A percentile compares a stretch with the other conserved stretches of the same genome.
Evolutionary conservation across 1,140 invertebrate species (phyloP).

Genomic region (Caenorhabditis brenneri): DNA sequence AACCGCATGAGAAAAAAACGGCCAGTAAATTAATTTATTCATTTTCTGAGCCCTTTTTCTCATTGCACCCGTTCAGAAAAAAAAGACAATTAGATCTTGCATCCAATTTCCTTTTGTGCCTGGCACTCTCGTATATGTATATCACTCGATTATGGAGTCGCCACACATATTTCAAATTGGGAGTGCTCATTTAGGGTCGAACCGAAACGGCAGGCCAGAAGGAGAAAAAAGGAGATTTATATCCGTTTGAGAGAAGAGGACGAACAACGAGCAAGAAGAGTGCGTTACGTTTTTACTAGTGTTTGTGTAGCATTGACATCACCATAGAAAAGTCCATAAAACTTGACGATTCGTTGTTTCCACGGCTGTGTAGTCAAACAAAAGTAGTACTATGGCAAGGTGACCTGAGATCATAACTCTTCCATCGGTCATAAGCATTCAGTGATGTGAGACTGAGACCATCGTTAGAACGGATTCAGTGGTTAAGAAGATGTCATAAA

Average conservation of each 20-base stretch:
- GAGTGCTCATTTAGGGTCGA: not conserved
- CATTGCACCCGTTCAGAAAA: not conserved
- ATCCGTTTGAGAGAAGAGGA: not conserved
- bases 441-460: constrained; percentile 20
- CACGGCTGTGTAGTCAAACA: not conserved
- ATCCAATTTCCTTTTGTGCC: not conserved
- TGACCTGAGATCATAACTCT: not conserved
- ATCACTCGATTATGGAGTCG: not conserved
- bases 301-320: not conserved
- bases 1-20: no score
- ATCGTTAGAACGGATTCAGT: not conserved
- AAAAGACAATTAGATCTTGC: not conserved
- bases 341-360: not conserved
- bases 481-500: not conserved
- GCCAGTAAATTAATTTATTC: not conserved
- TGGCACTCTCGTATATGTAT: no score
- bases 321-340: constrained; percentile 31
- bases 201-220: not conserved
- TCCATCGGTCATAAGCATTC: not conserved
- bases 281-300: constrained; percentile 26
- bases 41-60: not conserved
- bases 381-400: not conserved
- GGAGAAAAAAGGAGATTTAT: not conserved
- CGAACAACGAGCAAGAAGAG: constrained; percentile 31
- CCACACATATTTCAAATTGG: not conserved